A percentile compares a stretch with the other conserved stretches of the same genome.
Evolutionary conservation across 2,113 vertebrate genomes (phyloP).

Genomic region (Phrynosoma blainvillii): DNA sequence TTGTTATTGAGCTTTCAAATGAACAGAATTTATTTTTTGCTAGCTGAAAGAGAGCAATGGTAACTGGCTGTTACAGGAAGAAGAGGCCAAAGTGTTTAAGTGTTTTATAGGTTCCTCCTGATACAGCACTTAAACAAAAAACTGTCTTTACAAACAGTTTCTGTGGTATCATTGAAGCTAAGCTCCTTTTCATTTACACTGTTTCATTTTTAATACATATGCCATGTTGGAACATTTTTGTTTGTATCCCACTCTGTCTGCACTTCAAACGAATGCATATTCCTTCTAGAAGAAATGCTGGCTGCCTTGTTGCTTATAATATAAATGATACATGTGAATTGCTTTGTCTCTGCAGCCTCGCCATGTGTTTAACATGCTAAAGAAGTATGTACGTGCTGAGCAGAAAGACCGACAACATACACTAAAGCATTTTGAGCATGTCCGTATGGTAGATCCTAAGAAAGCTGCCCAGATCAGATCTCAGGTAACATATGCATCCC

Average conservation of each 20-base stretch:
- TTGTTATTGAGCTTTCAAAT: neutral
- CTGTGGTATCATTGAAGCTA: neutral
- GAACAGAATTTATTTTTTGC: neutral
- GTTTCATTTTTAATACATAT: neutral
- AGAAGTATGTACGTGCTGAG: slow-evolving; percentile 97
- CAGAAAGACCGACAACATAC: slow-evolving; percentile 98
- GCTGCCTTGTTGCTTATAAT: neutral
- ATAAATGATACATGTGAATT: neutral
- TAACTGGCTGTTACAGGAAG: too few relatives aligned
- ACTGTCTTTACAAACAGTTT: neutral
- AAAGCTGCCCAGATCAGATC: slow-evolving; percentile 98
- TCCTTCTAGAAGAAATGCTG: neutral
- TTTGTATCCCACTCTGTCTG: neutral
- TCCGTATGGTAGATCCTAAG: slow-evolving; percentile 98
- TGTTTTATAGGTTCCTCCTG: too few relatives aligned
- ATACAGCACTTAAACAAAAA: too few relatives aligned
- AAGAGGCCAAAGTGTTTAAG: too few relatives aligned
- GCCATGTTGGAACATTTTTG: neutral
- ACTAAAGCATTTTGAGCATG: slow-evolving; percentile 95
- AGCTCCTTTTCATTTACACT: neutral
- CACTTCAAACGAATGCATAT: neutral
- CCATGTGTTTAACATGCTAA: slow-evolving; percentile 95
- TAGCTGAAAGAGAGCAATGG: too few relatives aligned
- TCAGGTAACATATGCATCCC: slow-evolving; percentile 79
- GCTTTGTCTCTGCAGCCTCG: slow-evolving; percentile 81